Conservation (phyloP, 2,888 invertebrate species). For the Pristionchus fissidentatus region DNA sequence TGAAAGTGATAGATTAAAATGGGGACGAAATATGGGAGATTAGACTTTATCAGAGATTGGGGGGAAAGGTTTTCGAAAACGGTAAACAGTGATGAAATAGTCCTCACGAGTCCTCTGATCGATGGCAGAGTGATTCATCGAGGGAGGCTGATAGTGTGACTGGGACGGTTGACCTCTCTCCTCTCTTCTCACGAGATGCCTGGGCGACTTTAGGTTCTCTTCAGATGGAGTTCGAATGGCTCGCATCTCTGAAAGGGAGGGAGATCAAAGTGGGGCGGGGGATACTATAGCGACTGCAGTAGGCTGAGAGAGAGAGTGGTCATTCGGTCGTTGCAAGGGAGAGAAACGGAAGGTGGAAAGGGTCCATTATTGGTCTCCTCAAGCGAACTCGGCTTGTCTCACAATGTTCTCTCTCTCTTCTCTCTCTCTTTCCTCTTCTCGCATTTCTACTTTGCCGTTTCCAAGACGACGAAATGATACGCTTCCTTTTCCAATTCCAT, state of each 20-base stretch:
- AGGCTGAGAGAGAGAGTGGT: constrained; percentile 27
- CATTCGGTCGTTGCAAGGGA: background rate
- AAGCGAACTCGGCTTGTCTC: constrained; percentile 44
- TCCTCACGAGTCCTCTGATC: constrained; percentile 27
- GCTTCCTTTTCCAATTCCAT: background rate
- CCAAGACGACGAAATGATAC: constrained; percentile 11
- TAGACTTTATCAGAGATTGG: too few species aligned
- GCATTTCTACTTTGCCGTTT: constrained; percentile 1
- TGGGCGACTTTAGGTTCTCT: background rate
- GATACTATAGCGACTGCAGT: constrained; percentile 30
- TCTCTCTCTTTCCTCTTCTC: background rate
- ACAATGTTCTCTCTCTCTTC: constrained; percentile 27
- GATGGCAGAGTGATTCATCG: background rate
- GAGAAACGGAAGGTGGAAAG: constrained; percentile 37
- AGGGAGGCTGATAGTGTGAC: background rate
- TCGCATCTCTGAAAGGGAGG: constrained; percentile 26
- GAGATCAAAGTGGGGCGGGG: background rate
- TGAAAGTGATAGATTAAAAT: background rate
- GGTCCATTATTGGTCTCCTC: constrained; percentile 47
- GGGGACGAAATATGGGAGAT: background rate
- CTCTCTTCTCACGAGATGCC: background rate
- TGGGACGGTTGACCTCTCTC: background rate
- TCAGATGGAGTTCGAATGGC: constrained; percentile 37
- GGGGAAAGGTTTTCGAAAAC: background rate
- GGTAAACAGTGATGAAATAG: background rate